Conservation (phyloP, 1,140 invertebrate genomes). For the Pseudobourletiella spinata region DNA sequence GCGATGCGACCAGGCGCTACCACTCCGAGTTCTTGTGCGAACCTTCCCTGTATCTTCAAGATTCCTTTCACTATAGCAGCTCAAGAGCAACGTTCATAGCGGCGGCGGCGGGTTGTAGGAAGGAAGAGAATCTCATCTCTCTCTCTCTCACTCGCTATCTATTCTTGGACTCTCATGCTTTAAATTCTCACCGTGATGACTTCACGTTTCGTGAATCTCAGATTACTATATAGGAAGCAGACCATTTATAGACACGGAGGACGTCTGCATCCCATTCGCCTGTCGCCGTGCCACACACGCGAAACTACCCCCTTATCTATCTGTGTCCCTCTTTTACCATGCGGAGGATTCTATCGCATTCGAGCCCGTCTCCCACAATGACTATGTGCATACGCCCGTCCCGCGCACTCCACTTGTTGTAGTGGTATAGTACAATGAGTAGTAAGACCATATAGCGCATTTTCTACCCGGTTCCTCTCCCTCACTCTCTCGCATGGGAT, state of each 20-base stretch:
- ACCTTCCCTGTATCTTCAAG: too few relatives aligned
- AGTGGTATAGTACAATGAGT: too few relatives aligned
- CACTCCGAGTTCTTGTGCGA: too few relatives aligned
- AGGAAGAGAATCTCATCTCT: not conserved
- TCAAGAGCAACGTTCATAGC: too few relatives aligned
- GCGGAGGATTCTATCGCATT: too few relatives aligned
- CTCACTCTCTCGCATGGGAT: not conserved
- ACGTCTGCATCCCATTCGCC: constrained; percentile 9
- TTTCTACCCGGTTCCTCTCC: not conserved
- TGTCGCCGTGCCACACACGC: constrained; percentile 3
- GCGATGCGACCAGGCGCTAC: too few relatives aligned
- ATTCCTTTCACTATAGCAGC: too few relatives aligned
- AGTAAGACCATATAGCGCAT: not conserved
- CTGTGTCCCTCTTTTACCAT: constrained; percentile 2
- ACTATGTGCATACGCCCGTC: too few relatives aligned
- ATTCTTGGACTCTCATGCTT: constrained; percentile 30
- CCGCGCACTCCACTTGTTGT: too few relatives aligned
- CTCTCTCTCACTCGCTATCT: not conserved
- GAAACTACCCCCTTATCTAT: constrained; percentile 1
- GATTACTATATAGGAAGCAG: constrained; percentile 34
- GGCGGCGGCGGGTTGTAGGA: not conserved
- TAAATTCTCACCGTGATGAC: constrained; percentile 26
- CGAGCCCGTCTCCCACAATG: too few relatives aligned
- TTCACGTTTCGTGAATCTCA: constrained; percentile 31
- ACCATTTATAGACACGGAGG: constrained; percentile 32